Base-by-base conservation (phyloP, 2,797 vertebrate genomes). In the Ibycter americanus region DNA sequence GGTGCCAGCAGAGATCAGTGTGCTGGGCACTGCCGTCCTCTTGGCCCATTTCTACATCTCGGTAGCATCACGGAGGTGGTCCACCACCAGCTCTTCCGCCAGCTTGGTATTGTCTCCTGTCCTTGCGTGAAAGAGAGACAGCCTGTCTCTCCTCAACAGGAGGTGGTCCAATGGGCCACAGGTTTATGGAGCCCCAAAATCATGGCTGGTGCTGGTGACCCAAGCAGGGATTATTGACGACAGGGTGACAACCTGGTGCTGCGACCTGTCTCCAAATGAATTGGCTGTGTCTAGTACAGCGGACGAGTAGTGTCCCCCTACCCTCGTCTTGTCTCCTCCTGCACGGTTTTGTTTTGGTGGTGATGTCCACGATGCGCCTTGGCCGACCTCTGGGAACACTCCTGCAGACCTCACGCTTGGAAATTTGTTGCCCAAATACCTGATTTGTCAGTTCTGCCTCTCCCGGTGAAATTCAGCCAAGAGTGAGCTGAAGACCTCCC, bases 341-440 rank as follows among this genome's bases (percentile, higher is more conserved):
- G 46, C 9, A 3, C 0, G 3, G 31, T 51, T 76, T 32, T 73
- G 25, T 55, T 71, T 77, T 51, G 36, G 6, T 51, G 65, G 21
- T 22, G 42, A 18, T 12, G 47, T 32, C 56, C 26, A 16, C 22
- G 34, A 16, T 14, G 51, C 1, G 1, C 31, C 31, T 47, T 40
- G 22, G 42, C 49, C 1, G 4, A 36, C 44, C 44, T 27, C 61
- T 27, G 17, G 71, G 56, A 66, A 47, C 8, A 4, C 9, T 56
- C n/a, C 31, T 20, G 22, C 68, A 56, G 38, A 66, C 25, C 32
- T 72, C 0, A 0, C 0, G 3, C 54, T 61, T 61, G 49, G 63
- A 76, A 72, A 42, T 58, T 58, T 4, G 0, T 36, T 58, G 34
- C 32, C 58, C 47, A 12, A 34, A 40, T 19, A 23, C 42, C 29